phyloP scores from a whole-genome alignment of 1,140 invertebrate genomes.

The Ostrea edulis region DNA sequence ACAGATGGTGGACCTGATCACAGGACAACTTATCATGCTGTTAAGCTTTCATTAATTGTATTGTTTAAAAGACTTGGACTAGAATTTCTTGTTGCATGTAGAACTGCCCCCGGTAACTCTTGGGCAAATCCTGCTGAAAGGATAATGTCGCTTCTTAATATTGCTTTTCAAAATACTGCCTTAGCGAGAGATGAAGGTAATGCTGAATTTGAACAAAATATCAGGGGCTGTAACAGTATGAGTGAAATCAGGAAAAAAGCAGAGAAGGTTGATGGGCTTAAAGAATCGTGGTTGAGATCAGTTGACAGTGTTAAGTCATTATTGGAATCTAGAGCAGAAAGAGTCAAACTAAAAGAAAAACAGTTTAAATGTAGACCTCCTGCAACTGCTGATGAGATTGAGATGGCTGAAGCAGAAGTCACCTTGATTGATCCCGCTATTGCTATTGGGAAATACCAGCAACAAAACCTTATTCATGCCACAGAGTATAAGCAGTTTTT shows the following conservation, averaged over 20 bases:
- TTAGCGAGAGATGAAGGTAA: slow-evolving; percentile 26
- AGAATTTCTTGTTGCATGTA: slow-evolving; percentile 50
- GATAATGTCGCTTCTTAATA: slow-evolving; percentile 59
- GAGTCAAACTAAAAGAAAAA: no score
- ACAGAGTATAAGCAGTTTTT: no score
- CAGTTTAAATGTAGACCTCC: no score
- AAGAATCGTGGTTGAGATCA: no score
- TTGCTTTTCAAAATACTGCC: slow-evolving; percentile 58
- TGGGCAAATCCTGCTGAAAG: slow-evolving; percentile 60
- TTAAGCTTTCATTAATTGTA: slow-evolving; percentile 56
- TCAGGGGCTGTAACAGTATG: slow-evolving; percentile 43
- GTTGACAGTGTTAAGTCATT: no score
- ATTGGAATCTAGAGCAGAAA: no score
- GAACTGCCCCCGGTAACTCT: slow-evolving; percentile 56
- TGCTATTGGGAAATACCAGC: no score
- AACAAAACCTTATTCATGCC: no score
- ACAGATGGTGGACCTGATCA: slow-evolving; percentile 61
- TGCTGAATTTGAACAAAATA: slow-evolving; percentile 41
- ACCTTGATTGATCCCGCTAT: no score
- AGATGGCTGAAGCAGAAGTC: no score
- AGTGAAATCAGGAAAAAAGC: slow-evolving; percentile 51
- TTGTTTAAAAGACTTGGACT: slow-evolving; percentile 53
- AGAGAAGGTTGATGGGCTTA: no score
- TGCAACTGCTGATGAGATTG: no score
- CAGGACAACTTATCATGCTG: slow-evolving; percentile 47